phyloP scores from a whole-genome alignment of 2,113 vertebrate genomes.

The Bombycilla garrulus region DNA sequence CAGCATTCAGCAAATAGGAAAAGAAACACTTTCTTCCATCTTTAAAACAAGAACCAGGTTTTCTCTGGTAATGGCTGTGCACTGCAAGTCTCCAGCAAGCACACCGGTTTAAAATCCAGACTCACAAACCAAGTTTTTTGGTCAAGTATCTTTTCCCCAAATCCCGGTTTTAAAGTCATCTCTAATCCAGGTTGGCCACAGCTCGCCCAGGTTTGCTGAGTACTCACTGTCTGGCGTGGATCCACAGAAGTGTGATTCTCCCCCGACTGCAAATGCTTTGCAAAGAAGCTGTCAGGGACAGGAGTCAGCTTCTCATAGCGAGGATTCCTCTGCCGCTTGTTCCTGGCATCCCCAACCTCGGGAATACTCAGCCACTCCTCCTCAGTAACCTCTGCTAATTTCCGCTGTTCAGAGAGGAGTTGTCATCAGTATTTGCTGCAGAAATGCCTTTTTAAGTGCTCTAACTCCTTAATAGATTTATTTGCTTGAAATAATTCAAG shows the following conservation, averaged over 20 bases:
- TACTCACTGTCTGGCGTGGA: constrained; percentile 88
- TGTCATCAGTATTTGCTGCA: not conserved
- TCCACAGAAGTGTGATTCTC: constrained; percentile 92
- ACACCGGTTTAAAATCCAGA: not conserved
- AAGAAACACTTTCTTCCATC: not conserved
- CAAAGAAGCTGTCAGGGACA: constrained; percentile 96
- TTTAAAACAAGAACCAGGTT: not conserved
- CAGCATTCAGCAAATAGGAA: not conserved
- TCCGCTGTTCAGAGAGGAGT: constrained; percentile 76
- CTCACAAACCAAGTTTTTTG: not conserved
- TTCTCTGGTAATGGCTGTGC: not conserved
- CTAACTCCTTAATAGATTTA: not conserved
- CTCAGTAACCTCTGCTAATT: constrained; percentile 92
- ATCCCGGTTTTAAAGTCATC: not conserved
- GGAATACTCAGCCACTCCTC: constrained; percentile 99
- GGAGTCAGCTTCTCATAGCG: constrained; percentile 96
- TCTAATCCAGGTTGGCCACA: accelerated
- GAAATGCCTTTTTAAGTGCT: not conserved
- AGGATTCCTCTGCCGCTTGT: constrained; percentile 95
- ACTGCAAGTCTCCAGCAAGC: not conserved
- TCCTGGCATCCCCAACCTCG: constrained; percentile 95
- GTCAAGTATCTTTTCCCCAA: not conserved
- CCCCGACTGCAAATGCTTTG: constrained; percentile 92
- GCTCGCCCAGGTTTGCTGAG: not conserved
- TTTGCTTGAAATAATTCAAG: not conserved